Evolutionary conservation across 2,888 invertebrate species (phyloP), one percentile per base, ranked within the genome.

Genomic region (Calameuta filiformis): DNA sequence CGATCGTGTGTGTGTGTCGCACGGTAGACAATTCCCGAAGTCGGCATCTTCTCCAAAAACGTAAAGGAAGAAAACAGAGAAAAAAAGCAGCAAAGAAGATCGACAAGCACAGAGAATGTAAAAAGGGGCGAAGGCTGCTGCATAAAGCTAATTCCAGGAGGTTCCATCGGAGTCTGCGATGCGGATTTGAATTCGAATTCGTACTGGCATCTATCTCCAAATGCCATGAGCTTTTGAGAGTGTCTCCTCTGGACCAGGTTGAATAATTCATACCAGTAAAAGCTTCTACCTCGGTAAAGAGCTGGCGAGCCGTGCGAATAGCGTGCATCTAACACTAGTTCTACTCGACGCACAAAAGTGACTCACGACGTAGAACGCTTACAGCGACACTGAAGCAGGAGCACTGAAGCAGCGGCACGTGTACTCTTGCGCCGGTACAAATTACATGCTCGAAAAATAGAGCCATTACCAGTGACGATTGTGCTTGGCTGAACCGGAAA

Each of bases 401-500:
- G 23, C 56, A 56, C 23, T 35, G 35, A 56, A 56, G 56, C 23
- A 56, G 56, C 2, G 56, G 23, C 56, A 23, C 56, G 56, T 56
- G 56, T 23, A 15, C 23, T 56, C 56, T 56, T 56, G 2, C 56
- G 9, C 23, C 56, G 9, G 56, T 56, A 75, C 68, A 77, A 31
- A 11, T 12, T 33, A 15, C 35, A 68, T 30, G 37, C 68, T 74
- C 40, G 75, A 77, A 56, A 77, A 75, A 75, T 75, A 71, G 77
- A 77, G 69, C 75, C 77, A 77, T 77, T 77, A 77, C 75, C 75
- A 71, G 37, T 71, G 75, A 75, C 77, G 75, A 77, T 77, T 77
- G 77, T 75, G 75, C 77, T 75, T 69, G 75, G 71, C 34, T 69
- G 69, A 75, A 75, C 75, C 40, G 75, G 69, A 77, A 77, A 77